Conservation (phyloP, 2,113 vertebrate genomes). For the Nycticorax nycticorax region DNA sequence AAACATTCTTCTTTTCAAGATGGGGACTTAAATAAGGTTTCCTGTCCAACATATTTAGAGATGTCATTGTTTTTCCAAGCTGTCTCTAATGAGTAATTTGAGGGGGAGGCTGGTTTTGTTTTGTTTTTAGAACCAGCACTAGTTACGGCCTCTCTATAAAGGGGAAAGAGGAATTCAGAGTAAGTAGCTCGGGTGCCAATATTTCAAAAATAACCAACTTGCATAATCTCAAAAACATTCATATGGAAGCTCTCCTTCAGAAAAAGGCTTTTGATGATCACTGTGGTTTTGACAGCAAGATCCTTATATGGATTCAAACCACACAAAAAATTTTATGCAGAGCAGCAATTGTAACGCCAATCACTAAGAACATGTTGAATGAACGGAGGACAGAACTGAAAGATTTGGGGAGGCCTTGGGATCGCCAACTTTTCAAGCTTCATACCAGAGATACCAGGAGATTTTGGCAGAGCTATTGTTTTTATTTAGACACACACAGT, state of each 20-base stretch:
- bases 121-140: not conserved
- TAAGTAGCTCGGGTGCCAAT: not conserved
- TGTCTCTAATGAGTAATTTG: not conserved
- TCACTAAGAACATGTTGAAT: accelerated
- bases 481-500: not conserved
- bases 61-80: not conserved
- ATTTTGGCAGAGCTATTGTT: not conserved
- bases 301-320: constrained; percentile 4
- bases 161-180: not conserved
- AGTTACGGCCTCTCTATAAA: not conserved
- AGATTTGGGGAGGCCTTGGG: accelerated
- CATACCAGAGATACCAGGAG: not conserved
- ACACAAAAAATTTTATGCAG: not conserved
- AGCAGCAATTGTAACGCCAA: accelerated
- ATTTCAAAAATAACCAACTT: constrained; percentile 13
- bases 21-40: not conserved
- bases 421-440: not conserved
- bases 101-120: not conserved
- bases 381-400: not conserved
- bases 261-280: not conserved
- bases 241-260: not conserved
- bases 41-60: not conserved
- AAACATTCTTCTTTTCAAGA: not conserved
- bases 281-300: not conserved
- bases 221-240: not conserved